Evolutionary conservation across 2,113 vertebrate genomes (phyloP), one percentile per base, ranked within the genome.

Genomic region (Notarius lentiginosus): DNA sequence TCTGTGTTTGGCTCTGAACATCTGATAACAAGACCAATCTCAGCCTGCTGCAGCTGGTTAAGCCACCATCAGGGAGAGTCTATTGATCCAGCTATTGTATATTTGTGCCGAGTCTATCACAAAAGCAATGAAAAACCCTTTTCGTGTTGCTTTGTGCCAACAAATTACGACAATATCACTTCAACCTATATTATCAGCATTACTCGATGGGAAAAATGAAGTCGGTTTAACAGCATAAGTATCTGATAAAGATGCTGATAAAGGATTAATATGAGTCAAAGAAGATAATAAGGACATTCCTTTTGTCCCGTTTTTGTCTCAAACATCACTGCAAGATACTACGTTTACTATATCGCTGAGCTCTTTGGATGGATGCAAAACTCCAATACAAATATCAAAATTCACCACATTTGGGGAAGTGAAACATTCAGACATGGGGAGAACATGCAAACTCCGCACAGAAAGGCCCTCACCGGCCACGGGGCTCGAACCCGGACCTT

Each of bases 11-110:
- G 79, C 58, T 86, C 56, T 80, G 76, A 85, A 80, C 70, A 77
- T 83, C 83, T 73, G 83, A 79, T 84, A 88, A 90, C 82, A 89
- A 88, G 89, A 73, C 53, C 83, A 68, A 85, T 89, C 85, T 84
- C n/a, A 51, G 88, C 70, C 83, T 81, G 86, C 83, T 82, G 6
- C 17, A 63, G 83, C 86, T 81, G 65, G 82, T 87, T 80, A 86
- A 66, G 81, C 82, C 65, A 87, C 65, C 70, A 87, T 86, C 56
- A 89, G 86, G 86, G 86, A 87, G 84, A 84, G 79, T n/a, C 81
- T 90, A 89, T 88, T 82, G 88, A 89, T 89, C 86, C 10, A 65
- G 79, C 72, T 53, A 86, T 51, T 65, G 76, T 82, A 66, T 63
- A 86, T 85, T 86, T 89, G 77, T 72, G 82, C 88, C 34, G 73